Percentiles rank a stretch among this genome's conserved stretches.
phyloP scores from a whole-genome alignment of 2,113 vertebrate genomes.

The Corythornis cristatus region DNA sequence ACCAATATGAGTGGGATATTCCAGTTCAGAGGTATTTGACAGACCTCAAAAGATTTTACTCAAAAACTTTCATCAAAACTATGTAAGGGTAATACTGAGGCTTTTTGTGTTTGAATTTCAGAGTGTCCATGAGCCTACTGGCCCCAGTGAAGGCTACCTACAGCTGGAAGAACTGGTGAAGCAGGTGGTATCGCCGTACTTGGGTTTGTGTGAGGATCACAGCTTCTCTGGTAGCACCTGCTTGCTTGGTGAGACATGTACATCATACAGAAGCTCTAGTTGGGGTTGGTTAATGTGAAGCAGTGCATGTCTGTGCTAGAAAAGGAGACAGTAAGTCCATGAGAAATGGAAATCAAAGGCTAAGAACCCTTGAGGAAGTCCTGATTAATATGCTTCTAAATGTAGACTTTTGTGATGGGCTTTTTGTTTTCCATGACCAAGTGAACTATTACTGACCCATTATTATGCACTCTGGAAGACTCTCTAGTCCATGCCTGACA shows the following conservation, averaged over 20 bases:
- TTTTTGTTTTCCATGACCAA: not conserved
- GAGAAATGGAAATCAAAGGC: not conserved
- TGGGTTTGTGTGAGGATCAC: slow-evolving; percentile 79
- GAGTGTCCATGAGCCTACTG: slow-evolving; percentile 88
- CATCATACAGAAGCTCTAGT: not conserved
- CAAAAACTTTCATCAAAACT: not conserved
- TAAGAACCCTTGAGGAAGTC: not conserved
- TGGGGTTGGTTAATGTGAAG: not conserved
- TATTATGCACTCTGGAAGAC: not conserved
- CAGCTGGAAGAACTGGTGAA: slow-evolving; percentile 89
- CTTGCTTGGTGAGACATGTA: slow-evolving; percentile 72
- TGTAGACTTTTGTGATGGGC: not conserved
- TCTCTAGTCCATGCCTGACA: not conserved
- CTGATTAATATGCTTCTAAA: not conserved
- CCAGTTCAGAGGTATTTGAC: not conserved
- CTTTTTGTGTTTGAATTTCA: slow-evolving; percentile 66
- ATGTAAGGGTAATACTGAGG: not conserved
- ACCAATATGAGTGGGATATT: not conserved
- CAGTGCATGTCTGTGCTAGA: not conserved
- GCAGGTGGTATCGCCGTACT: slow-evolving; percentile 87
- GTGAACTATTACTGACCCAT: not conserved
- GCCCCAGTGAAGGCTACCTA: slow-evolving; percentile 82
- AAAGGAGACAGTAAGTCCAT: not conserved
- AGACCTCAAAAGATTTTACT: not conserved
- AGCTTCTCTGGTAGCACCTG: slow-evolving; percentile 56